Conservation (phyloP, 2,797 vertebrate species). For the Momotus momota region DNA sequence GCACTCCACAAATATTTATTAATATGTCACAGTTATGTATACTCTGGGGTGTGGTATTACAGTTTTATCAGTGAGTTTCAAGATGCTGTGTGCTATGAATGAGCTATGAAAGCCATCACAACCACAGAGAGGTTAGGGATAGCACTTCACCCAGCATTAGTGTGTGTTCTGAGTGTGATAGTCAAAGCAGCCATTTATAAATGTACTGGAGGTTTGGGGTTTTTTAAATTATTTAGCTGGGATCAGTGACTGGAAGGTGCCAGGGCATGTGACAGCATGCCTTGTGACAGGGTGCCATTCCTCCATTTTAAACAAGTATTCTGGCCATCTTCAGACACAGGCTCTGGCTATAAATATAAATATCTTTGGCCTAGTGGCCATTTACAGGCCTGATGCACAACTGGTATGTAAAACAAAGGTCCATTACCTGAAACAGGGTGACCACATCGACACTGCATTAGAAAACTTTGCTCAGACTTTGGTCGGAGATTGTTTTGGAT, state of each 20-base stretch:
- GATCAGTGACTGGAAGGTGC: neutral
- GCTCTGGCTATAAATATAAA: neutral
- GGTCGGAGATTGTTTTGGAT: neutral
- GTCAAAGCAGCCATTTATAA: neutral
- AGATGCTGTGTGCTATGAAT: neutral
- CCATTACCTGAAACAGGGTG: neutral
- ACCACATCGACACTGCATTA: neutral
- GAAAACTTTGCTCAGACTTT: neutral
- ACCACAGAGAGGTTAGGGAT: neutral
- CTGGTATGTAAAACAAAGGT: neutral
- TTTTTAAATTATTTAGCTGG: neutral
- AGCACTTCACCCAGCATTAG: neutral
- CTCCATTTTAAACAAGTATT: neutral
- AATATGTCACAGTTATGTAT: neutral
- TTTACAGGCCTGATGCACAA: neutral
- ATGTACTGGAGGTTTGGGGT: neutral
- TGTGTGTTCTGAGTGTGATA: neutral
- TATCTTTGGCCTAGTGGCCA: neutral
- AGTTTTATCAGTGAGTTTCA: slow-evolving; percentile 23
- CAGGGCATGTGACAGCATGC: neutral
- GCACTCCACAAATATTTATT: slow-evolving; percentile 39
- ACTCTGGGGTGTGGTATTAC: neutral
- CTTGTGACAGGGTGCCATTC: neutral
- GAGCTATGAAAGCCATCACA: neutral
- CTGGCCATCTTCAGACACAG: neutral